phyloP scores from a whole-genome alignment of 2,888 invertebrate genomes.

The Epistrophe grossulariae region DNA sequence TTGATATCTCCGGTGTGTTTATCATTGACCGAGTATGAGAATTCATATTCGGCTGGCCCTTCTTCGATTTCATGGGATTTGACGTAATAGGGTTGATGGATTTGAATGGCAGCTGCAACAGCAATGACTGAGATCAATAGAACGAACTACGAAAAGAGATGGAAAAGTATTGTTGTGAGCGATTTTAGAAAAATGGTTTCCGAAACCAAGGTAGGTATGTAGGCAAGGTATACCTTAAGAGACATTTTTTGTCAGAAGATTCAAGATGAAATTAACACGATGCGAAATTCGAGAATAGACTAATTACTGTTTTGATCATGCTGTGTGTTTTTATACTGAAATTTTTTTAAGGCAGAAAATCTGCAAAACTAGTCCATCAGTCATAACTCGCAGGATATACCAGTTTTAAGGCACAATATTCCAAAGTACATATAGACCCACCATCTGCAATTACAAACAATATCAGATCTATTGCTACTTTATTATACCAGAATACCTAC shows the following conservation, averaged over 20 bases:
- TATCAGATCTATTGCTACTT: conserved; percentile 14
- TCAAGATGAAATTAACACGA: conserved; percentile 29
- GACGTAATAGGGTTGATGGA: conserved; percentile 44
- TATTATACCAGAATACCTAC: conserved; percentile 16
- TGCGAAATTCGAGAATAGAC: conserved; percentile 42
- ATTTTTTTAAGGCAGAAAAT: conserved; percentile 22
- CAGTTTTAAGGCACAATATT: conserved; percentile 45
- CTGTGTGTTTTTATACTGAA: conserved; percentile 59
- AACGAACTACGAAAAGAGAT: conserved; percentile 75
- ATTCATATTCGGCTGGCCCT: conserved; percentile 84
- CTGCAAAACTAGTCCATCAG: conserved; percentile 10
- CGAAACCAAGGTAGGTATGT: neutral
- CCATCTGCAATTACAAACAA: neutral
- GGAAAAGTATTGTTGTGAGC: neutral
- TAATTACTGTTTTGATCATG: conserved; percentile 46
- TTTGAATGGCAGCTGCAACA: conserved; percentile 78
- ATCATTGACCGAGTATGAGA: conserved; percentile 84
- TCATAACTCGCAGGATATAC: conserved; percentile 20
- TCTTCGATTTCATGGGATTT: conserved; percentile 78
- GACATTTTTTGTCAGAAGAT: conserved; percentile 17
- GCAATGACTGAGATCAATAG: conserved; percentile 76
- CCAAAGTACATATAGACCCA: conserved; percentile 10
- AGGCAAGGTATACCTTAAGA: conserved; percentile 45
- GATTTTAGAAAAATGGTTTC: neutral
- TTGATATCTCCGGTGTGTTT: conserved; percentile 85